A percentile compares a stretch with the other conserved stretches of the same genome.
Evolutionary conservation across 2,797 vertebrate genomes (phyloP).

Genomic region (Decapterus maruadsi): DNA sequence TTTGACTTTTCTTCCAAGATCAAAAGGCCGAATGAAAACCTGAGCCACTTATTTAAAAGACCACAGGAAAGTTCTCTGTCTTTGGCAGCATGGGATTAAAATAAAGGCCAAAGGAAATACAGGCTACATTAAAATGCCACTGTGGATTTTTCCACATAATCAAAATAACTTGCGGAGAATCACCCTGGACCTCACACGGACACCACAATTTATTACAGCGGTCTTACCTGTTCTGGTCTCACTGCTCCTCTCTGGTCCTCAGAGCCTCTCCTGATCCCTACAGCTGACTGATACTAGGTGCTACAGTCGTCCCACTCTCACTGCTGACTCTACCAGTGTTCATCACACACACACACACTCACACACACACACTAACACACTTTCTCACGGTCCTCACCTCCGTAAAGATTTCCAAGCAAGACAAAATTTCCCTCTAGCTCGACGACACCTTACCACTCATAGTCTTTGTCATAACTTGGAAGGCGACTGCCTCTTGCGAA

Average conservation of each 20-base stretch:
- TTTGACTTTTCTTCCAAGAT: slow-evolving; percentile 66
- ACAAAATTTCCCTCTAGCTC: slow-evolving; percentile 47
- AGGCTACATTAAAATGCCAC: slow-evolving; percentile 74
- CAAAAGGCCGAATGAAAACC: slow-evolving; percentile 71
- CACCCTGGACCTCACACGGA: slow-evolving; percentile 79
- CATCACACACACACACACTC: slow-evolving; percentile 17
- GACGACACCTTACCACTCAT: slow-evolving; percentile 52
- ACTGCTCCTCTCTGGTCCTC: slow-evolving; percentile 47
- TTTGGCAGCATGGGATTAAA: slow-evolving; percentile 73
- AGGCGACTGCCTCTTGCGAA: slow-evolving; percentile 74
- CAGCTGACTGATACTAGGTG: slow-evolving; percentile 57
- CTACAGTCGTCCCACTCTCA: slow-evolving; percentile 31
- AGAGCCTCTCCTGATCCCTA: slow-evolving; percentile 46
- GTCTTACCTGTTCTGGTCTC: slow-evolving; percentile 75
- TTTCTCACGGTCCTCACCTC: slow-evolving; percentile 58
- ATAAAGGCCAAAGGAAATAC: slow-evolving; percentile 79
- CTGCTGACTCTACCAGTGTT: slow-evolving; percentile 42
- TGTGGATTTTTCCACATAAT: slow-evolving; percentile 80
- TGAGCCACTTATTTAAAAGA: slow-evolving; percentile 73
- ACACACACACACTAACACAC: slow-evolving; percentile 2
- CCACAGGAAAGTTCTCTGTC: slow-evolving; percentile 80
- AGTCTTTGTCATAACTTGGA: slow-evolving; percentile 70
- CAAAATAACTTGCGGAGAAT: slow-evolving; percentile 69
- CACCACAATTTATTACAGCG: slow-evolving; percentile 56
- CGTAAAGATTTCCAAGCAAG: slow-evolving; percentile 41